phyloP scores from a whole-genome alignment of 2,888 invertebrate genomes.

The Blera fallax region DNA sequence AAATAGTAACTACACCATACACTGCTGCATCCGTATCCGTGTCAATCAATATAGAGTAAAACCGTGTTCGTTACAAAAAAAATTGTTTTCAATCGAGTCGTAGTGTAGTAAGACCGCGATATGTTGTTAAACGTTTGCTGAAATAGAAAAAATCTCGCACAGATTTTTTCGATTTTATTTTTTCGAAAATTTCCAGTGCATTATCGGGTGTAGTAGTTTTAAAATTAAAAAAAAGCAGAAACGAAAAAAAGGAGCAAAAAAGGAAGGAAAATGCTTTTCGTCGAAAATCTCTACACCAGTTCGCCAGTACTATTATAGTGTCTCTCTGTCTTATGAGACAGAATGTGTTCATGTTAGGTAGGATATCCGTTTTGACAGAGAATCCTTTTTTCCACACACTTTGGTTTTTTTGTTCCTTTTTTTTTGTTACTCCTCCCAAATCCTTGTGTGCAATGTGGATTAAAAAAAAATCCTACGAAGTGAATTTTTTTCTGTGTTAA shows the following conservation, averaged over 20 bases:
- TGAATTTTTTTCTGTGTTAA: slow-evolving; percentile 16
- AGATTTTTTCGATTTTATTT: slow-evolving; percentile 2
- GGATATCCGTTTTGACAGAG: slow-evolving; percentile 67
- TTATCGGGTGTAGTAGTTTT: slow-evolving; percentile 58
- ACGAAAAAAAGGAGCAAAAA: slow-evolving; percentile 16
- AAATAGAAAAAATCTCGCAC: slow-evolving; percentile 9
- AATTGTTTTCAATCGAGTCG: slow-evolving; percentile 3
- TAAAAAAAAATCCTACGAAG: slow-evolving; percentile 29
- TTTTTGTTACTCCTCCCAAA: slow-evolving; percentile 56
- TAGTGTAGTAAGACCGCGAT: slow-evolving; percentile 13
- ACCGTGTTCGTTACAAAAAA: slow-evolving; percentile 52
- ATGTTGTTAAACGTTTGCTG: slow-evolving; percentile 27
- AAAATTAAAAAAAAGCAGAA: slow-evolving; percentile 32
- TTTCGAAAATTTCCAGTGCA: slow-evolving; percentile 17
- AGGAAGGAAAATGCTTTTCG: slow-evolving; percentile 65
- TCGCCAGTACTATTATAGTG: slow-evolving; percentile 69
- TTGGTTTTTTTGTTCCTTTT: slow-evolving; percentile 23
- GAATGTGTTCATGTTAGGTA: slow-evolving; percentile 73
- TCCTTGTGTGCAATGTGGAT: slow-evolving; percentile 53
- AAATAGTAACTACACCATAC: slow-evolving; percentile 58
- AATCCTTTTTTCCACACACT: slow-evolving; percentile 38
- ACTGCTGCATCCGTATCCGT: slow-evolving; percentile 68
- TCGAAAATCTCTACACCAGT: slow-evolving; percentile 74
- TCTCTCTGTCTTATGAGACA: slow-evolving; percentile 71
- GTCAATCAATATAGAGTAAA: slow-evolving; percentile 70